Evolutionary conservation across 1,140 invertebrate species (phyloP), one percentile per base, ranked within the genome.

Genomic region (Eupristina koningsbergeri): DNA sequence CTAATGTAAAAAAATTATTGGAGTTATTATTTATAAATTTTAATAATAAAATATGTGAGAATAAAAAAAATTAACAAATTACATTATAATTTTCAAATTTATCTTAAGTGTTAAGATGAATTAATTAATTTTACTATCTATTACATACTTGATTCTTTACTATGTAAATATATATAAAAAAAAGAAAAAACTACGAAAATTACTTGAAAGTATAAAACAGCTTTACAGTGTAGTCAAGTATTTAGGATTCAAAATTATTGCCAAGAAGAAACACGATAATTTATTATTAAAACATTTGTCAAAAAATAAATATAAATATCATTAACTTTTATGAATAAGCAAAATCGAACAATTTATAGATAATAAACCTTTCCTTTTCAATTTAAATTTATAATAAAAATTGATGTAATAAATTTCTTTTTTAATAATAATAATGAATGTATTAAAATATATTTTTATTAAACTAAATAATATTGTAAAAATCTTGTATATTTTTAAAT

Each of bases 331-430:
- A 36, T 13, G 9, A 22, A 39, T 22, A 69, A 69, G 17, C 8
- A 36, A 58, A 58, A 58, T 3, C 3, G 22, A 58, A 58, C 0
- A 22, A 58, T 26, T 6, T 9, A 9, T 26, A 26, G 53, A 26
- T 26, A 58, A 26, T 58, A 58, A 58, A 26, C 22, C 19, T n/a
- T 71, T 71, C 67, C 13, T 1, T 41, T 19, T 41, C 0, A 41
- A 71, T 71, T 22, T 71, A 41, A 41, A 41, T 71, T 41, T 41
- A 41, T 31, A 71, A 71, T 69, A 69, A 6, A 67, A 69, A 39
- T 36, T 34, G 15, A 67, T 67, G 15, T 0, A 36, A 0, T 31
- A 67, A 36, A 36, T 67, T 22, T 19, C 15, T 31, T 34, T 6
- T 36, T 67, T 67, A 67, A 67, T 31, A 71, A n/a, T 2, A 3